These are phyloP conservation scores for Sarcophaga subvicina DNA, from an alignment of 2,888 invertebrate species.

Conservation along the genomic window DNA sequence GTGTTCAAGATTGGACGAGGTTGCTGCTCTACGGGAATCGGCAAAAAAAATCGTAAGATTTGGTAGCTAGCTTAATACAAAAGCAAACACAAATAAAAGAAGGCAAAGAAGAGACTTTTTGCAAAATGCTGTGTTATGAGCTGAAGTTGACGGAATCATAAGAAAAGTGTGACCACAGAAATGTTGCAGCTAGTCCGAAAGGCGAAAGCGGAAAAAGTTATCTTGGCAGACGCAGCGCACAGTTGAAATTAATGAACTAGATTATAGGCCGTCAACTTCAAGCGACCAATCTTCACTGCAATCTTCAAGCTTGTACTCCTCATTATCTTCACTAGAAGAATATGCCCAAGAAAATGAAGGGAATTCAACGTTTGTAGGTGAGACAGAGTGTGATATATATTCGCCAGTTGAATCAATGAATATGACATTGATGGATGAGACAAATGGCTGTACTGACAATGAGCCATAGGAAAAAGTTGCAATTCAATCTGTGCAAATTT, in stretches of 20 bases:
- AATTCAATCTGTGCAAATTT: too few species aligned
- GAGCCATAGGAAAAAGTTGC: too few species aligned
- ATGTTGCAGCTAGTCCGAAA: constrained; percentile 25
- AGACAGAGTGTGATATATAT: neutral
- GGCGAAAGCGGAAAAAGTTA: constrained; percentile 19
- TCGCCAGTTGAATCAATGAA: too few species aligned
- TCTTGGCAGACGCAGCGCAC: constrained; percentile 7
- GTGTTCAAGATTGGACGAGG: constrained; percentile 16
- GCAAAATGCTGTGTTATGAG: constrained; percentile 26
- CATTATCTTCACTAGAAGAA: constrained; percentile 2
- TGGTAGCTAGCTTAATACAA: constrained; percentile 14
- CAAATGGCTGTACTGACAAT: too few species aligned
- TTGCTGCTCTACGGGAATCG: constrained; percentile 22
- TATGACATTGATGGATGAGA: too few species aligned
- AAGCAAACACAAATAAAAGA: constrained; percentile 10
- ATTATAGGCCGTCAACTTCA: constrained; percentile 12
- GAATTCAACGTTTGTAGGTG: constrained; percentile 9
- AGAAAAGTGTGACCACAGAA: constrained; percentile 25
- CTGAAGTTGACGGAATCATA: constrained; percentile 12
- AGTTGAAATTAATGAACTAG: neutral
- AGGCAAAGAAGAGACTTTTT: constrained; percentile 13
- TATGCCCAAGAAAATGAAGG: neutral
- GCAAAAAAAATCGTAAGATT: constrained; percentile 32
- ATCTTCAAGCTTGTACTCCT: constrained; percentile 6
- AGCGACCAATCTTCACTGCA: constrained; percentile 21